Percentiles rank a stretch among this genome's conserved stretches.
Conservation (phyloP, 2,113 vertebrate genomes). For the Oryzias curvinotus region DNA sequence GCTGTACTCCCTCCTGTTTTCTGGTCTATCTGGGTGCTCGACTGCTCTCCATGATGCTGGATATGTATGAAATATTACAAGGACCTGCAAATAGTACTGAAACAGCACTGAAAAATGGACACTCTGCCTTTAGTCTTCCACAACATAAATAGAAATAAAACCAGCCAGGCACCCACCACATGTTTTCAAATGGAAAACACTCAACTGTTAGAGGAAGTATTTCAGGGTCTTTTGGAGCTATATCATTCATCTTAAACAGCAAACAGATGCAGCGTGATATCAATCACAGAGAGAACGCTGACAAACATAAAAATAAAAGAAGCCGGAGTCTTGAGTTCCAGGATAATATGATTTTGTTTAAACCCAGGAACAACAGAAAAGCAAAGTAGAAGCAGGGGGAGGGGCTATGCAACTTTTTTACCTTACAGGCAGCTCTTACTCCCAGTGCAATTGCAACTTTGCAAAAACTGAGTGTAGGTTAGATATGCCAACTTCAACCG, state of each 20-base stretch:
- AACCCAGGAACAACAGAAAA: slow-evolving; percentile 43
- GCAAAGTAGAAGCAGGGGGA: slow-evolving; percentile 7
- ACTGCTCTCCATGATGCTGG: slow-evolving; percentile 34
- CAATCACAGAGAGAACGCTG: slow-evolving; percentile 21
- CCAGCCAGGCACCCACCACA: slow-evolving; percentile 16
- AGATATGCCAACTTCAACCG: slow-evolving; percentile 66
- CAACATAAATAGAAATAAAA: slow-evolving; percentile 69
- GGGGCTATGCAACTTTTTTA: slow-evolving; percentile 18
- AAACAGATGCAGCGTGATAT: slow-evolving; percentile 27
- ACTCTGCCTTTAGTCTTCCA: slow-evolving; percentile 64
- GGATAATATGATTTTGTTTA: slow-evolving; percentile 40
- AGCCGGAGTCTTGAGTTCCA: slow-evolving; percentile 24
- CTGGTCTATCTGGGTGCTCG: slow-evolving; percentile 25
- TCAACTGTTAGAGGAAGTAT: slow-evolving; percentile 18
- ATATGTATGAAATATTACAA: slow-evolving; percentile 66
- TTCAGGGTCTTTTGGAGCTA: slow-evolving; percentile 22
- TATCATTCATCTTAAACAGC: slow-evolving; percentile 22
- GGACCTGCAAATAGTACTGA: slow-evolving; percentile 63
- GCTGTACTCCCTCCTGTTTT: slow-evolving; percentile 17
- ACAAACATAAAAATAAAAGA: slow-evolving; percentile 49
- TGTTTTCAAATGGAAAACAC: slow-evolving; percentile 13
- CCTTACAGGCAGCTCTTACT: slow-evolving; percentile 66
- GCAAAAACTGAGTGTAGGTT: slow-evolving; percentile 61
- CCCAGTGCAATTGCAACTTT: slow-evolving; percentile 73
- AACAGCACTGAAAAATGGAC: slow-evolving; percentile 38